phyloP scores from a whole-genome alignment of 2,888 invertebrate genomes.

The Drosophila nr. perissopoda region DNA sequence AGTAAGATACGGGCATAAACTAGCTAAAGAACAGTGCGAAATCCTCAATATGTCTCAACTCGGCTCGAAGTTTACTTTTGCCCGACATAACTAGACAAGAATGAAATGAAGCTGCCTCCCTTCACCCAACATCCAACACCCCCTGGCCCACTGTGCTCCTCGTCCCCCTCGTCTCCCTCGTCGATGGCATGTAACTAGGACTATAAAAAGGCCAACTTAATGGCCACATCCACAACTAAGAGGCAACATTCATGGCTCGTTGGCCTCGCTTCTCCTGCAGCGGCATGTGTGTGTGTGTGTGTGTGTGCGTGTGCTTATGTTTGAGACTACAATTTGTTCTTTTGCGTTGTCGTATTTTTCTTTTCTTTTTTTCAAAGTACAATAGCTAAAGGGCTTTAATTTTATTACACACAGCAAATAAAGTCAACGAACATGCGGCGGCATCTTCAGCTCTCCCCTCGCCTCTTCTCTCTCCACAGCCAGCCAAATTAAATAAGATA shows the following conservation, averaged over 20 bases:
- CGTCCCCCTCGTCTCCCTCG: background rate
- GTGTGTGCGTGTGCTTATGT: conserved; percentile 22
- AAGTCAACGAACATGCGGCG: conserved; percentile 78
- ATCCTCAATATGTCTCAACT: conserved; percentile 43
- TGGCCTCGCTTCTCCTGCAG: conserved; percentile 32
- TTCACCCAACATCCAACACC: no score
- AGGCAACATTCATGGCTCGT: conserved; percentile 78
- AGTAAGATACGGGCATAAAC: conserved; percentile 32
- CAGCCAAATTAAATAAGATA: conserved; percentile 73
- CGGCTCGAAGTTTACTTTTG: conserved; percentile 13
- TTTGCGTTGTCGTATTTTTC: conserved; percentile 33
- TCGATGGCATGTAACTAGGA: conserved; percentile 58
- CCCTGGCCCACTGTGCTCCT: background rate
- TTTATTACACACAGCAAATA: conserved; percentile 80
- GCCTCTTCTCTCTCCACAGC: conserved; percentile 5
- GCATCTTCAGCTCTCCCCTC: conserved; percentile 21
- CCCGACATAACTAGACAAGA: background rate
- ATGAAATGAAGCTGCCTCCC: background rate
- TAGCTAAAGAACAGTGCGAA: conserved; percentile 29
- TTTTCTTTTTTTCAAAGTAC: conserved; percentile 56
- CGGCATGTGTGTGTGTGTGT: conserved; percentile 17
- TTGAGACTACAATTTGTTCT: conserved; percentile 64
- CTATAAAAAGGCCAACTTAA: conserved; percentile 77
- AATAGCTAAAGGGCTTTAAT: conserved; percentile 81
- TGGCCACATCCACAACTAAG: conserved; percentile 79